These are phyloP conservation scores for Drosophila neutralis DNA, from an alignment of 2,888 invertebrate genomes.

Conservation along the genomic window DNA sequence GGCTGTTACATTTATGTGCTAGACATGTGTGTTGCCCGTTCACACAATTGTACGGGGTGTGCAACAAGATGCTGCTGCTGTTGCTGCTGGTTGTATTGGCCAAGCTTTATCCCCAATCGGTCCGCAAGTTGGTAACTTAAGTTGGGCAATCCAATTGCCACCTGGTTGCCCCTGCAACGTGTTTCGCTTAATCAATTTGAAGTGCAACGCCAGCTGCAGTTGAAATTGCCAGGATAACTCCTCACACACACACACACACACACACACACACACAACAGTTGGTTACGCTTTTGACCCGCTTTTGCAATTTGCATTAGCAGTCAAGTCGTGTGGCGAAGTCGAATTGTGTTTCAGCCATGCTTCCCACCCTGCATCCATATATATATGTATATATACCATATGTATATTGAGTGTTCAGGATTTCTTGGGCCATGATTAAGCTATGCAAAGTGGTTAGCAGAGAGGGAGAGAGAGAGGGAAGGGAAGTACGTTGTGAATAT, in stretches of 20 bases:
- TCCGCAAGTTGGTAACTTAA: constrained; percentile 16
- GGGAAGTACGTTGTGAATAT: not conserved
- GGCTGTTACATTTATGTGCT: not conserved
- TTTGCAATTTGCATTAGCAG: constrained; percentile 65
- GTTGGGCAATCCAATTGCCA: constrained; percentile 44
- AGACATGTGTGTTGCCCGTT: not conserved
- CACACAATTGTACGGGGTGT: constrained; percentile 7
- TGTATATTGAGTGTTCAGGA: not conserved
- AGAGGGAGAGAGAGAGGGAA: not conserved
- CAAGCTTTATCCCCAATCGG: constrained; percentile 13
- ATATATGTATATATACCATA: not conserved
- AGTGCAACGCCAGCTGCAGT: constrained; percentile 47
- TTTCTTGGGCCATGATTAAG: constrained; percentile 10
- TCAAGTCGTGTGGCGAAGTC: constrained; percentile 34
- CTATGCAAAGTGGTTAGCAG: constrained; percentile 30
- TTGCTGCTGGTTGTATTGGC: constrained; percentile 6
- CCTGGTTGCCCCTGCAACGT: constrained; percentile 1
- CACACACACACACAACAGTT: not conserved
- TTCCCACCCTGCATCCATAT: not conserved
- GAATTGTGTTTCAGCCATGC: constrained; percentile 34
- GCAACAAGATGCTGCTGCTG: constrained; percentile 1
- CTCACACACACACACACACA: not conserved
- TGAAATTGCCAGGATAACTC: constrained; percentile 9
- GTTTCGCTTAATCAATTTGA: constrained; percentile 64
- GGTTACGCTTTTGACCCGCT: constrained; percentile 1